These are phyloP conservation scores for Rhopalosiphum padi DNA, from an alignment of 1,140 invertebrate species.

Conservation along the genomic window DNA sequence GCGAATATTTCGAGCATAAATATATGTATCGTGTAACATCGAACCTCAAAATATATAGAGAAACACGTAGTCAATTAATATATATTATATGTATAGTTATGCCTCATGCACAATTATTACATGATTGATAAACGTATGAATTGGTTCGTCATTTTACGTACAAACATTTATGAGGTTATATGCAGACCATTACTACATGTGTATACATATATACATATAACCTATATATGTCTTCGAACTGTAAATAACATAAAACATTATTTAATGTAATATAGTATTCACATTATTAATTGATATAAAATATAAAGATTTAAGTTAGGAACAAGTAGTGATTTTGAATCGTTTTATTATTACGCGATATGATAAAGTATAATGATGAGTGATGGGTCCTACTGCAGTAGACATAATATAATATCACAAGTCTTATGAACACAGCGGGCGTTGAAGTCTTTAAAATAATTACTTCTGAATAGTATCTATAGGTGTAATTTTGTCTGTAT, in stretches of 20 bases:
- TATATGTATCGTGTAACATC: background rate
- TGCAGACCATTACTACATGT: background rate
- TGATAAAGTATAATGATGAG: background rate
- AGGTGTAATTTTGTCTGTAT: background rate
- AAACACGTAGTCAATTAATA: background rate
- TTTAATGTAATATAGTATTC: background rate
- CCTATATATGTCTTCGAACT: too few relatives aligned
- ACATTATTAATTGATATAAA: background rate
- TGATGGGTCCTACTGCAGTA: background rate
- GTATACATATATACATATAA: background rate
- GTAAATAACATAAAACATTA: too few relatives aligned
- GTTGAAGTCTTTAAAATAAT: conserved; percentile 21
- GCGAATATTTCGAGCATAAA: background rate
- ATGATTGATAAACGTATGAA: background rate
- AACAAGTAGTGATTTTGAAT: background rate
- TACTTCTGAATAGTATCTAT: background rate
- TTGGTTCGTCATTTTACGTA: background rate
- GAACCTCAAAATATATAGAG: background rate
- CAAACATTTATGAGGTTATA: background rate
- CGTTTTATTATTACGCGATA: background rate
- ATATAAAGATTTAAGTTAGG: background rate
- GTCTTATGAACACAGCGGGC: conserved; percentile 18
- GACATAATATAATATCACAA: background rate
- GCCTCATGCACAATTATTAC: background rate
- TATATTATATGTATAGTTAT: background rate